Conservation (phyloP, 2,888 invertebrate genomes). For the Pherbina coryleti region DNA sequence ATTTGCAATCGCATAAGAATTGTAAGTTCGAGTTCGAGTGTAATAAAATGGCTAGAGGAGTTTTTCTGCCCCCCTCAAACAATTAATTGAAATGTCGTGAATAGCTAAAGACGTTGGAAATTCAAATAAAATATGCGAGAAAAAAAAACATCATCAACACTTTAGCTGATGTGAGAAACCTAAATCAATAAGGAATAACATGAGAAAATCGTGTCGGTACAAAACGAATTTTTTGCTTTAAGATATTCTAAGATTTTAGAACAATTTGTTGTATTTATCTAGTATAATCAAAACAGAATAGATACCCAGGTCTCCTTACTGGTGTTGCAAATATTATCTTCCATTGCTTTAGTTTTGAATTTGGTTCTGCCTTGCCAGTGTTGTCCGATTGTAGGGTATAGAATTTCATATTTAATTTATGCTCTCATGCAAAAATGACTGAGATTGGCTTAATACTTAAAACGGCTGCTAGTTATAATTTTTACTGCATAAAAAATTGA, state of each 20-base stretch:
- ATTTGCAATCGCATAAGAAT: conserved; percentile 60
- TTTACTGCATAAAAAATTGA: too few relatives aligned
- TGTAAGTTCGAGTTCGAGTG: conserved; percentile 58
- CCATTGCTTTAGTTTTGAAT: not conserved
- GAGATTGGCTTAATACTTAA: not conserved
- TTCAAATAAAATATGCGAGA: not conserved
- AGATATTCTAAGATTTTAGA: not conserved
- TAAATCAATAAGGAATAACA: not conserved
- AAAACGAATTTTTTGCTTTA: not conserved
- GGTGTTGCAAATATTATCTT: too few relatives aligned
- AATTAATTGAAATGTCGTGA: conserved; percentile 64
- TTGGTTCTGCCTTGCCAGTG: not conserved
- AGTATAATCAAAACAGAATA: too few relatives aligned
- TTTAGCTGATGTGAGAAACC: conserved; percentile 1
- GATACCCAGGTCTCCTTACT: too few relatives aligned
- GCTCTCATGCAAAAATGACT: not conserved
- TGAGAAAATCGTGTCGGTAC: not conserved
- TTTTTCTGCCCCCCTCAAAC: conserved; percentile 51
- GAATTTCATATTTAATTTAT: not conserved
- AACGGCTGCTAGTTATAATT: not conserved
- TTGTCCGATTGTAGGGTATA: not conserved
- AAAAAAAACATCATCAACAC: not conserved
- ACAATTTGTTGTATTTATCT: not conserved
- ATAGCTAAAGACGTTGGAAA: conserved; percentile 48
- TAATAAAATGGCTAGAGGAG: conserved; percentile 64